Percentiles rank a stretch among this genome's conserved stretches.
Conservation (phyloP, 2,888 invertebrate species). For the Oligia latruncula region DNA sequence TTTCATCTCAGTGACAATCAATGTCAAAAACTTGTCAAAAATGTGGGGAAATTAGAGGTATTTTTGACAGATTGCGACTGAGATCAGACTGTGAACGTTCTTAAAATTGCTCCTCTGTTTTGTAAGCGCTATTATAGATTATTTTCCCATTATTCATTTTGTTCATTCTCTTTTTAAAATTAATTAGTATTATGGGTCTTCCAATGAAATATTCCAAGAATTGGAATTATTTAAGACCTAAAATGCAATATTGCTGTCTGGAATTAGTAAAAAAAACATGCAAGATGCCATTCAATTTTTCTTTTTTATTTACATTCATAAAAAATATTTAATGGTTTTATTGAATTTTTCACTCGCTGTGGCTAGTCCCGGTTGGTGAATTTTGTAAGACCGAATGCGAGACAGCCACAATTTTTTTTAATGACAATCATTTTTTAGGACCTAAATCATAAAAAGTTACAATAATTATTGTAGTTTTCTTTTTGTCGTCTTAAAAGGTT, state of each 20-base stretch:
- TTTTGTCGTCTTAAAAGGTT: no score
- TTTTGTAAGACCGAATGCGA: constrained; percentile 9
- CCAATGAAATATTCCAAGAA: background rate
- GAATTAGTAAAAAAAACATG: background rate
- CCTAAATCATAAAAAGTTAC: no score
- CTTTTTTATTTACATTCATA: background rate
- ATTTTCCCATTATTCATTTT: background rate
- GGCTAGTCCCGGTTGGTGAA: background rate
- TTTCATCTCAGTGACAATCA: background rate
- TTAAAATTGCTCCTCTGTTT: no score
- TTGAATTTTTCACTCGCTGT: background rate
- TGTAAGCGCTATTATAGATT: no score
- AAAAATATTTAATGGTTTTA: background rate
- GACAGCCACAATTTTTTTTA: no score
- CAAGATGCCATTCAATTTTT: background rate
- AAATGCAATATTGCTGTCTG: background rate
- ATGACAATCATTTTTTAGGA: no score
- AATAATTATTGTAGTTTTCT: no score
- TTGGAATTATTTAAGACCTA: background rate
- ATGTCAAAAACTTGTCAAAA: background rate
- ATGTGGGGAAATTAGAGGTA: no score
- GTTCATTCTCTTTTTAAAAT: background rate
- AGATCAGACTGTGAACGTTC: no score
- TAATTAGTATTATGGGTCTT: background rate
- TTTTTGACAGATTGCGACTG: no score